Evolutionary conservation across 2,113 vertebrate species (phyloP).

Genomic region (Thalassarche chlororhynchos): DNA sequence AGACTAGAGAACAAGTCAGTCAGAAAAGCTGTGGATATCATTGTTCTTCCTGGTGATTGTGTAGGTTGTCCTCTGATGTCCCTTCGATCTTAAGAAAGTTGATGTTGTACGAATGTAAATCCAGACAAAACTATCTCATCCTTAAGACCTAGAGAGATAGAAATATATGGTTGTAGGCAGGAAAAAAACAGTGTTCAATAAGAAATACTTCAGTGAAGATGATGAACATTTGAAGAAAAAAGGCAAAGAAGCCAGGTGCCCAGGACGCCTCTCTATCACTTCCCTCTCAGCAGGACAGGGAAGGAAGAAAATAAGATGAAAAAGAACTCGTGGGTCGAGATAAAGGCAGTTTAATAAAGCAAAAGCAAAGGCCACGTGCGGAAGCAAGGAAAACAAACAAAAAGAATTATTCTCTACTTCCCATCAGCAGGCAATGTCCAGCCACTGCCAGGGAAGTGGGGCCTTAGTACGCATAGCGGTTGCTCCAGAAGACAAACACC

Average conservation of each 20-base stretch:
- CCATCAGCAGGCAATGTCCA: too few species aligned
- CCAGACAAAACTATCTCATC: not conserved
- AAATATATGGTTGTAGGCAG: not conserved
- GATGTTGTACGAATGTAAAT: not conserved
- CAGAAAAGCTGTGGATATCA: not conserved
- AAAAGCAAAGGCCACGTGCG: not conserved
- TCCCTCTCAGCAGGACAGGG: not conserved
- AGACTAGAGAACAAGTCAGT: not conserved
- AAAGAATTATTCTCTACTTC: too few species aligned
- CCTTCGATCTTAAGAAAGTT: not conserved
- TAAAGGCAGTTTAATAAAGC: not conserved
- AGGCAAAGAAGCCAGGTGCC: not conserved
- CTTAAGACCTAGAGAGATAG: not conserved
- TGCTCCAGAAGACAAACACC: not conserved
- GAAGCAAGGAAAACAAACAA: too few species aligned
- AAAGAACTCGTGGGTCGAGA: not conserved
- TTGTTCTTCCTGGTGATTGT: not conserved
- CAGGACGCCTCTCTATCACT: not conserved
- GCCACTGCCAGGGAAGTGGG: too few species aligned
- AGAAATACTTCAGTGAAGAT: not conserved
- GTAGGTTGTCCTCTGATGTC: not conserved
- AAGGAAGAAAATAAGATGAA: not conserved
- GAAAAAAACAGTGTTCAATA: not conserved
- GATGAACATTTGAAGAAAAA: not conserved
- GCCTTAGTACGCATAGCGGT: too few species aligned